A percentile compares a stretch with the other conserved stretches of the same genome.
Conservation (phyloP, 2,113 vertebrate species). For the Microtus ochrogaster region DNA sequence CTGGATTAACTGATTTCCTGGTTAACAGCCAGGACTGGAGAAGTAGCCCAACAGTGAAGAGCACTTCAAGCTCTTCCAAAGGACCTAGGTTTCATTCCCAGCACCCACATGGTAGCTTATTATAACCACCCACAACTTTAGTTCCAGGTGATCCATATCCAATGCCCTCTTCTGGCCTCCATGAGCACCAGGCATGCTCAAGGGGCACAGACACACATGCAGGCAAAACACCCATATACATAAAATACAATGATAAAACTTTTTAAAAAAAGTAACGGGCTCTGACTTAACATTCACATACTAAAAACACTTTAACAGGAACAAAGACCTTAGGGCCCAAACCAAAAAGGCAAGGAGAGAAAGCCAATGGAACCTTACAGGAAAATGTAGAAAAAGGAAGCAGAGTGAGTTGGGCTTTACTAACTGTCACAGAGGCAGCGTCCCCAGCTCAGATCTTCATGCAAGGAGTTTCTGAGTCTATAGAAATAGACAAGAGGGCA, state of each 20-base stretch:
- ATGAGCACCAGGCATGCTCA: neutral
- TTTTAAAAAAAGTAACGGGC: neutral
- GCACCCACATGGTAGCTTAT: neutral
- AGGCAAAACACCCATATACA: neutral
- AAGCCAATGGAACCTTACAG: conserved; percentile 3
- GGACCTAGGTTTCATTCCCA: neutral
- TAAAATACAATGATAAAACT: neutral
- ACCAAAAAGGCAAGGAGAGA: neutral
- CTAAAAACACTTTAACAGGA: neutral
- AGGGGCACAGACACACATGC: neutral
- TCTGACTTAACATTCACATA: neutral
- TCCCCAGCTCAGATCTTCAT: conserved; percentile 47
- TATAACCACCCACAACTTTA: neutral
- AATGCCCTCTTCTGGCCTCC: neutral
- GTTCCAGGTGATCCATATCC: neutral
- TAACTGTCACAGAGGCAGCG: conserved; percentile 48
- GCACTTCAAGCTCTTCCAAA: neutral
- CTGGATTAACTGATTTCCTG: conserved; percentile 14
- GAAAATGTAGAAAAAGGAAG: conserved; percentile 1
- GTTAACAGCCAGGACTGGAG: neutral
- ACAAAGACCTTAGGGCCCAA: conserved; percentile 25
- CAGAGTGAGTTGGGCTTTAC: neutral
- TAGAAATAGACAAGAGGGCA: conserved; percentile 60
- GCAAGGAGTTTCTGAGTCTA: conserved; percentile 65
- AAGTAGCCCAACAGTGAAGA: neutral